A percentile compares a stretch with the other conserved stretches of the same genome.
phyloP scores from a whole-genome alignment of 2,797 vertebrate genomes.

The Sebastes cheni region DNA sequence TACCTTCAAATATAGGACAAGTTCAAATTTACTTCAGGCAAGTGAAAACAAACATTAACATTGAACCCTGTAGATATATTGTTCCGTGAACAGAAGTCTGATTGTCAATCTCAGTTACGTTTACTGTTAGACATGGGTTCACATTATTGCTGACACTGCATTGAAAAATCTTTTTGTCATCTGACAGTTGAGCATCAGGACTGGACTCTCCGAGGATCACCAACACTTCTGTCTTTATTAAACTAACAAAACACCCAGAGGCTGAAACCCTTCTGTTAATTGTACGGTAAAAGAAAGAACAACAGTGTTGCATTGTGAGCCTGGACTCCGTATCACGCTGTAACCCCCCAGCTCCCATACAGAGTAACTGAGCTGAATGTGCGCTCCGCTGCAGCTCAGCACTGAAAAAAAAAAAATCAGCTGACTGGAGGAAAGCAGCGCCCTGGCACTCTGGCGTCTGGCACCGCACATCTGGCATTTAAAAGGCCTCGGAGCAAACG shows the following conservation, averaged over 20 bases:
- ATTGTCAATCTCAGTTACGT: not conserved
- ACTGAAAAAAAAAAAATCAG: constrained; percentile 47
- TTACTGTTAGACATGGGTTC: not conserved
- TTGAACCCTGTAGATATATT: not conserved
- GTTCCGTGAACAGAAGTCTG: not conserved
- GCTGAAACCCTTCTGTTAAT: not conserved
- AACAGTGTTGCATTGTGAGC: constrained; percentile 21
- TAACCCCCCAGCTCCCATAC: constrained; percentile 19
- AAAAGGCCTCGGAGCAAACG: constrained; percentile 63
- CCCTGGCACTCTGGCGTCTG: constrained; percentile 53
- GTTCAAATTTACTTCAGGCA: not conserved
- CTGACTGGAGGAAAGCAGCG: constrained; percentile 63
- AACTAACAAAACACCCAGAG: constrained; percentile 1
- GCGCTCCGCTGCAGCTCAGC: constrained; percentile 33
- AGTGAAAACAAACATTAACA: not conserved
- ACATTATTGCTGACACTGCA: not conserved
- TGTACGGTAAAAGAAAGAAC: not conserved
- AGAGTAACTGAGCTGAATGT: constrained; percentile 34
- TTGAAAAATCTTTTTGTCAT: not conserved
- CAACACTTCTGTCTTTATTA: not conserved
- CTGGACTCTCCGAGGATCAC: not conserved
- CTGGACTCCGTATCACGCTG: not conserved
- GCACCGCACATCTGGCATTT: constrained; percentile 76
- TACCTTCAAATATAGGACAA: too few species aligned
- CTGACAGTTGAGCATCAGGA: not conserved